These are phyloP conservation scores for Styela clava DNA, from an alignment of 23 tunicate genomes.

Conservation along the genomic window DNA sequence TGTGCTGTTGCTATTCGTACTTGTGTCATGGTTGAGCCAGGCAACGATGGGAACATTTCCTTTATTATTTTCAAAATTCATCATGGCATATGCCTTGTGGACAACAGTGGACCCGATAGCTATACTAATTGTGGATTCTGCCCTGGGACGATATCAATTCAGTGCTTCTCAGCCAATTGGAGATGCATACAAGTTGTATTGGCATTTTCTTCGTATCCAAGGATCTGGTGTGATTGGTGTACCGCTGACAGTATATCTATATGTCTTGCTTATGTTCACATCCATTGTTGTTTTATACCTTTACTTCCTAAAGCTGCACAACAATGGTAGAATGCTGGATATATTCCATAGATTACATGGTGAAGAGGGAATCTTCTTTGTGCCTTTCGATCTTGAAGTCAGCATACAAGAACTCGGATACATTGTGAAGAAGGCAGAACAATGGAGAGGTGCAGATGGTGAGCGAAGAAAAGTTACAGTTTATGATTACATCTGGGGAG, in stretches of 20 bases:
- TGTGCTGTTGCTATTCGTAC: conserved; percentile 69
- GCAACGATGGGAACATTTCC: conserved; percentile 66
- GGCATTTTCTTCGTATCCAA: conserved; percentile 80
- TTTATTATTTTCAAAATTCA: conserved; percentile 70
- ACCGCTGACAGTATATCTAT: conserved; percentile 85
- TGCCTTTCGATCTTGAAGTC: conserved; percentile 88
- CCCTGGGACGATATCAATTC: conserved; percentile 51
- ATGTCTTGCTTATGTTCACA: conserved; percentile 64
- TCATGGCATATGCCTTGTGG: conserved; percentile 82
- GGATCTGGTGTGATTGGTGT: conserved; percentile 96
- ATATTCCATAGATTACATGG: conserved; percentile 87
- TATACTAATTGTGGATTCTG: conserved; percentile 82
- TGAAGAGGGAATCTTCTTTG: conserved; percentile 59
- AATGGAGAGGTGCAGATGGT: conserved; percentile 97
- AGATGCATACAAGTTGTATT: conserved; percentile 92
- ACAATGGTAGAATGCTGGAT: conserved; percentile 91
- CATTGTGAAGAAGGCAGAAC: conserved; percentile 84
- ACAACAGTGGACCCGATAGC: conserved; percentile 63
- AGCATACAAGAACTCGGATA: conserved; percentile 79
- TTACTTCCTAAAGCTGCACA: conserved; percentile 93
- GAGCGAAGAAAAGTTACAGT: conserved; percentile 83
- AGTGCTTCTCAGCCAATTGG: conserved; percentile 84
- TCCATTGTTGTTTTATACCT: conserved; percentile 70
- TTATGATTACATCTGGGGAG: conserved; percentile 94
- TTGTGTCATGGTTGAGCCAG: conserved; percentile 74